Base-by-base conservation (phyloP, 2,113 vertebrate species). In the Hepsetus odoe region DNA sequence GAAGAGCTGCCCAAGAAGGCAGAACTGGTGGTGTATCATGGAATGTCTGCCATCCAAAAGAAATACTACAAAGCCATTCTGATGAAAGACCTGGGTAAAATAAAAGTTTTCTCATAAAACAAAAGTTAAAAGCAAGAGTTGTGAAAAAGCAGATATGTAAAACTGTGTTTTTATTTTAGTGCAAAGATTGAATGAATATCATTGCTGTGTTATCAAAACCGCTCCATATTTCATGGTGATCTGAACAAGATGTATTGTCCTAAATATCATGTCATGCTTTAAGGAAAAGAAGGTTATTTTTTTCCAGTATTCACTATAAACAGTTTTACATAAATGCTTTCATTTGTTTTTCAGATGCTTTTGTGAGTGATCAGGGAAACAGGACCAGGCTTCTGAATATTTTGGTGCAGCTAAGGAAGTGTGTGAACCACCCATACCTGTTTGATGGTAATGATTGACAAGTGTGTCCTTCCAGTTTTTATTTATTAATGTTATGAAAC, bases 401-500 rank as follows among this genome's bases (percentile, higher is more conserved):
- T 84, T 80, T 98, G 76, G 92, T 95, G 83, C 96, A 98, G 88
- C 92, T 98, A 84, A 93, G 95, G 33, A 98, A 98, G 82, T 98
- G 96, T 69, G 96, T 98, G 66, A 87, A 91, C 82, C 97, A 98
- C 71, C 97, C 96, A 0, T 98, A 98, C 44, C 87, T 98, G 83
- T 98, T 98, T 86, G 88, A 93, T 30, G 96, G 97, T 98, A 82
- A 93, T 92, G 32, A 56, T 65, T 1, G 28, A 38, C 33, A 38
- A 22, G 33, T 26, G 2, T 3, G 14, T 33, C 18, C 67, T 30
- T 28, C 2, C 24, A 33, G 46, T 46, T 46, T 14, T 2, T 44
- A 13, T 13, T 46, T 24, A 44, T 68, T 28, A 26, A 18, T 2
- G 13, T 51, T 38, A 7, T 42, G n/a, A n/a, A n/a, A n/a, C 11